Conservation (phyloP, 1,140 invertebrate species). For the Oscheius sp. region DNA sequence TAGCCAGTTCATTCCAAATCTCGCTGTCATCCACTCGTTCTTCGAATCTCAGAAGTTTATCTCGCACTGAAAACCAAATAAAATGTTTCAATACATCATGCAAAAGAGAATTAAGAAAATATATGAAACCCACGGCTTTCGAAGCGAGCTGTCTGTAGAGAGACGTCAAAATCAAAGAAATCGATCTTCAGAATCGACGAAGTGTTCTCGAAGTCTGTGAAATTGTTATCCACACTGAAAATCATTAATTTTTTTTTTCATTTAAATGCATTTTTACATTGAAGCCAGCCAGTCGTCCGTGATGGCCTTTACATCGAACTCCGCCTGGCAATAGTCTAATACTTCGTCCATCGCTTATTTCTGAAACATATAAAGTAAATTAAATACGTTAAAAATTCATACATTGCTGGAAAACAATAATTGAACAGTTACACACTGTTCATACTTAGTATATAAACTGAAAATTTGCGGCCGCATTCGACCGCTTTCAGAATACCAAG, state of each 20-base stretch:
- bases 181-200: background rate
- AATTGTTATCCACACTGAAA: background rate
- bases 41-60: background rate
- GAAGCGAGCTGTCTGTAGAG: background rate
- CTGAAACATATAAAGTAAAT: background rate
- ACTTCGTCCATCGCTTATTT: background rate
- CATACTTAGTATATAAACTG: no score
- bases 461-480: no score
- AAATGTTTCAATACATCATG: no score
- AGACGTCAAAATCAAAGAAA: background rate
- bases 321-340: background rate
- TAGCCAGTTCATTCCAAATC: background rate
- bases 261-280: background rate
- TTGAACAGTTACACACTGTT: no score
- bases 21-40: background rate
- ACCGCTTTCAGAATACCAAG: no score
- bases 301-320: background rate
- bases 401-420: background rate
- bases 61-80: background rate
- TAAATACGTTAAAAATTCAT: background rate
- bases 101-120: background rate
- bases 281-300: background rate
- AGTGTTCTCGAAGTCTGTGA: background rate
- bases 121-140: background rate
- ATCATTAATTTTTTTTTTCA: background rate